Evolutionary conservation across 2,797 vertebrate species (phyloP).

Genomic region (Hirundo rustica): DNA sequence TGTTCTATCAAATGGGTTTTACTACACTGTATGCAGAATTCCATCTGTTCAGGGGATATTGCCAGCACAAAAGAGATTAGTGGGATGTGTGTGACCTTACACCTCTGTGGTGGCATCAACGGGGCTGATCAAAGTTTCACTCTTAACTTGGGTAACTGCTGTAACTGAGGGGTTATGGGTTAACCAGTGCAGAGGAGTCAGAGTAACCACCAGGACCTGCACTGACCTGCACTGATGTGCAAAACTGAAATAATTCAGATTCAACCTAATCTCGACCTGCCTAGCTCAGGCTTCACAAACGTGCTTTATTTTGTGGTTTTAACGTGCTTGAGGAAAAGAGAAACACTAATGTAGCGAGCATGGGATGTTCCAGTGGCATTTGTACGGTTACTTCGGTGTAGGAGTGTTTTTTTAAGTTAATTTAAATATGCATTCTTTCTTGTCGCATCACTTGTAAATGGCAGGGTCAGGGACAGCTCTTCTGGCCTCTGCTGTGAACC

Average conservation of each 20-base stretch:
- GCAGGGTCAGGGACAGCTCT: conserved; percentile 63
- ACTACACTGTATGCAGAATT: background rate
- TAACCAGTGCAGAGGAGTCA: background rate
- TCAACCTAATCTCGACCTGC: background rate
- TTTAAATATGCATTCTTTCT: conserved; percentile 56
- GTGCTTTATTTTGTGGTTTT: background rate
- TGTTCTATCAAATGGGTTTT: background rate
- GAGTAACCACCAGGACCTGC: background rate
- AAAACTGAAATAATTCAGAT: background rate
- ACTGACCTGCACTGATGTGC: background rate
- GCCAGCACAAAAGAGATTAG: conserved; percentile 8
- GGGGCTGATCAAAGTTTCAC: background rate
- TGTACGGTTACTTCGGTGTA: conserved; percentile 18
- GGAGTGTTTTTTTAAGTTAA: conserved; percentile 11
- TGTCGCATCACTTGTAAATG: conserved; percentile 67
- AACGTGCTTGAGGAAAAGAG: background rate
- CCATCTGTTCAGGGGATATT: conserved; percentile 1
- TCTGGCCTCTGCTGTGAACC: conserved; percentile 66
- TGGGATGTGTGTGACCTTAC: background rate
- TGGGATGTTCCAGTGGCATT: conserved; percentile 2
- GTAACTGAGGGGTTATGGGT: background rate
- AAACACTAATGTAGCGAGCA: background rate
- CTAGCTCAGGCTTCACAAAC: background rate
- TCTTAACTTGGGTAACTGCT: background rate
- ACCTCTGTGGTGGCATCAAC: background rate